These are phyloP conservation scores for Sebastes goodei DNA, from an alignment of 2,797 vertebrate species.

Conservation along the genomic window DNA sequence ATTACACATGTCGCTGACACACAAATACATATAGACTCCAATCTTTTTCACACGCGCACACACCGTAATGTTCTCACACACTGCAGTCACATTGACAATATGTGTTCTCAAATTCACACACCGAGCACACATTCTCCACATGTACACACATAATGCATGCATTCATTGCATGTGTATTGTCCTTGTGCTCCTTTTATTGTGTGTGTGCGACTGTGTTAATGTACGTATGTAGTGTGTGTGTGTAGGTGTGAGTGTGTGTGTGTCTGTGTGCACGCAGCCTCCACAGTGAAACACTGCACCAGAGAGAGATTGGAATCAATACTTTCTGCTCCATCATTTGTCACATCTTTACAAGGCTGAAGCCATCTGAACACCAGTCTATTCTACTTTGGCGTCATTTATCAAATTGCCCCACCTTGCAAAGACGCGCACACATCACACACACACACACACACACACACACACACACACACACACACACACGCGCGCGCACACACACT, in stretches of 20 bases:
- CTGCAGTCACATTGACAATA: not conserved
- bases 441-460: not conserved
- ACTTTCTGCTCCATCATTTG: constrained; percentile 97
- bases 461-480: not conserved
- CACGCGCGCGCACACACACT: constrained; percentile 4
- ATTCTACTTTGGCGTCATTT: constrained; percentile 95
- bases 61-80: not conserved
- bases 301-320: constrained; percentile 96
- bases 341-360: constrained; percentile 99
- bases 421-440: constrained; percentile 26
- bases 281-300: constrained; percentile 94
- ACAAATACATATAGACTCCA: constrained; percentile 18
- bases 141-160: constrained; percentile 9
- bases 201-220: constrained; percentile 10
- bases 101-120: constrained; percentile 32
- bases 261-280: constrained; percentile 72
- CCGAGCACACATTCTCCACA: constrained; percentile 10
- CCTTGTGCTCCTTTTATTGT: constrained; percentile 25
- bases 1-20: constrained; percentile 39
- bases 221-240: constrained; percentile 20
- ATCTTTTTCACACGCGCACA: not conserved
- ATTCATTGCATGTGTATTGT: constrained; percentile 30
- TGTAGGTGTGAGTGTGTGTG: constrained; percentile 21
- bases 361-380: constrained; percentile 89
- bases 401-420: constrained; percentile 88